phyloP scores from a whole-genome alignment of 2,113 vertebrate species.

The Polyodon spathula region DNA sequence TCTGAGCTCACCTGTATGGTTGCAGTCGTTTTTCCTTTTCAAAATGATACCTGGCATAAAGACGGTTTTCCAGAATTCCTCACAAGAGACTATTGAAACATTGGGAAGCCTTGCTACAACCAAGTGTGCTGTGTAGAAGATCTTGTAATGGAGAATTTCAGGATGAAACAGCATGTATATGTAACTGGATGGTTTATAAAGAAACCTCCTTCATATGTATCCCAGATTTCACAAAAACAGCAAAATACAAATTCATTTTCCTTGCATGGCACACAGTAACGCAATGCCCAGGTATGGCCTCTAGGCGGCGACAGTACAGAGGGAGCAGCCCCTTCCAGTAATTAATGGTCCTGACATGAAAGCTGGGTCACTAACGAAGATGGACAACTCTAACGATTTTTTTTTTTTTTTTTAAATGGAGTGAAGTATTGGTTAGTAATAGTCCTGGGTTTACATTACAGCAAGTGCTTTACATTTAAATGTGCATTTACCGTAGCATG shows the following conservation, averaged over 20 bases:
- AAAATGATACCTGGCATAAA: no score
- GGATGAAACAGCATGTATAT: no score
- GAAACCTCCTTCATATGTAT: no score
- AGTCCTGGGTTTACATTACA: not conserved
- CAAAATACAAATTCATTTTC: not conserved
- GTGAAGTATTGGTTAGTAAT: constrained; percentile 4
- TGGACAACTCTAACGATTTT: constrained; percentile 1
- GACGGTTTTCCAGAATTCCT: no score
- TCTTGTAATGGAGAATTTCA: no score
- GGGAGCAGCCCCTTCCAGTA: not conserved
- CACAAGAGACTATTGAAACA: no score
- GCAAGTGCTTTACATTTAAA: not conserved
- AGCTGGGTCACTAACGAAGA: constrained; percentile 1
- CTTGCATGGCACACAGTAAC: not conserved
- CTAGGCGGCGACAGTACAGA: not conserved
- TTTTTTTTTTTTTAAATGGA: constrained; percentile 2
- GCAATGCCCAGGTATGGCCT: not conserved
- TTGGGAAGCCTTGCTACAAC: no score
- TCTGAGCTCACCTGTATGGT: no score
- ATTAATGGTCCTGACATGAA: constrained; percentile 1
- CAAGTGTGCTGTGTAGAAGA: no score
- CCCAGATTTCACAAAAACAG: no score
- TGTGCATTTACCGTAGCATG: not conserved
- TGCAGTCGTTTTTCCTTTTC: no score
- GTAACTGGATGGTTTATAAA: no score